These are phyloP conservation scores for Oncorhynchus clarkii DNA, from an alignment of 2,113 vertebrate species.

Conservation along the genomic window DNA sequence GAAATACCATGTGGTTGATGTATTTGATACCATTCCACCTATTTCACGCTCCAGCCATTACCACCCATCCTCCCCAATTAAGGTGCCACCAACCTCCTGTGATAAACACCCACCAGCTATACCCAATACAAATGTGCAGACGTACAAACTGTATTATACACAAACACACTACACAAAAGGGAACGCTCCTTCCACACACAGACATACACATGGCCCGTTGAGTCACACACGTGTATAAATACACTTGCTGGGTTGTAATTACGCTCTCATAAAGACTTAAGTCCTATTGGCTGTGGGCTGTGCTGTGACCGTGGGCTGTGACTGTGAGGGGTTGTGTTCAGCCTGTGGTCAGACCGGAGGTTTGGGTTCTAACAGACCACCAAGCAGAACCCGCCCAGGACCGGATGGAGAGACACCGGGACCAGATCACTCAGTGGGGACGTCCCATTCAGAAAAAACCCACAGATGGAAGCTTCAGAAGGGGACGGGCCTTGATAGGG, in stretches of 20 bases:
- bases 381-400: slow-evolving; percentile 45
- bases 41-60: too few relatives aligned
- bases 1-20: not conserved
- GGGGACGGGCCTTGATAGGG: not conserved
- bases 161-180: not conserved
- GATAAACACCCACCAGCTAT: too few relatives aligned
- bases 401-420: not conserved
- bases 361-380: slow-evolving; percentile 2
- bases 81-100: too few relatives aligned
- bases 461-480: not conserved
- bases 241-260: slow-evolving; percentile 62
- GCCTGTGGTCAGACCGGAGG: slow-evolving; percentile 41
- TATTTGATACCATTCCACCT: too few relatives aligned
- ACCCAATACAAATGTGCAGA: too few relatives aligned
- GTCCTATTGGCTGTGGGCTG: slow-evolving; percentile 16
- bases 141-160: not conserved
- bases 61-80: too few relatives aligned
- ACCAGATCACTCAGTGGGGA: slow-evolving; percentile 16
- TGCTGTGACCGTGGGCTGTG: too few relatives aligned
- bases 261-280: slow-evolving; percentile 57
- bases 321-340: slow-evolving; percentile 15
- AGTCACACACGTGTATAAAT: slow-evolving; percentile 60
- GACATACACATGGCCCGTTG: not conserved
- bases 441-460: slow-evolving; percentile 13
- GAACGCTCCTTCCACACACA: too few relatives aligned